Evolutionary conservation across 1,140 invertebrate genomes (phyloP).

Genomic region (Asobara japonica): DNA sequence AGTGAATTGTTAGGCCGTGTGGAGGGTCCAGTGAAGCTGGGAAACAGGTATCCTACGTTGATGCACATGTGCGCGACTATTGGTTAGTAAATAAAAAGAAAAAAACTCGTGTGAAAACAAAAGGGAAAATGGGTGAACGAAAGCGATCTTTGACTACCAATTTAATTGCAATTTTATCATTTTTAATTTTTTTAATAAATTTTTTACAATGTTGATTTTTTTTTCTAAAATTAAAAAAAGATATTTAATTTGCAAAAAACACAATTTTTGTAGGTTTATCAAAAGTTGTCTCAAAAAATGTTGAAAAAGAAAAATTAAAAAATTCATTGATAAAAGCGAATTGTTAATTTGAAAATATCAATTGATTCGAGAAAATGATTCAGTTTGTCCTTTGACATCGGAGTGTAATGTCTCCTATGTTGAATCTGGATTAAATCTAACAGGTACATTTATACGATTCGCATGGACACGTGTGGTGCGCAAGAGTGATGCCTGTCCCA

Average conservation of each 20-base stretch:
- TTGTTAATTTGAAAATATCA: too few species aligned
- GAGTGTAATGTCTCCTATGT: background rate
- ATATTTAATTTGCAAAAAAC: too few species aligned
- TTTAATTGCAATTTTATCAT: too few species aligned
- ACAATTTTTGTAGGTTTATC: too few species aligned
- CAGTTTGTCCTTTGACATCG: too few species aligned
- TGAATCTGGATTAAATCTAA: background rate
- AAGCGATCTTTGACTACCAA: background rate
- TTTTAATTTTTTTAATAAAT: too few species aligned
- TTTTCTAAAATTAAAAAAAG: too few species aligned
- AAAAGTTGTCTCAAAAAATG: too few species aligned
- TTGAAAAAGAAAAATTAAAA: too few species aligned
- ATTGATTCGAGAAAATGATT: too few species aligned
- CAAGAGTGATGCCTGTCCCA: constrained; percentile 6
- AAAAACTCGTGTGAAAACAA: background rate
- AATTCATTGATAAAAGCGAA: too few species aligned
- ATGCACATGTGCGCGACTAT: background rate
- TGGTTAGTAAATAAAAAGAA: background rate
- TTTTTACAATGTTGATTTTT: too few species aligned
- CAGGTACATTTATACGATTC: background rate
- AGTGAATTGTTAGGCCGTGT: background rate
- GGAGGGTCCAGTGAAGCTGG: background rate
- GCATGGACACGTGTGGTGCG: background rate
- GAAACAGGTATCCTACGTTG: background rate
- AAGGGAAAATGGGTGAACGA: background rate